Conservation (phyloP, 2,113 vertebrate species). For the Lates calcarifer region DNA sequence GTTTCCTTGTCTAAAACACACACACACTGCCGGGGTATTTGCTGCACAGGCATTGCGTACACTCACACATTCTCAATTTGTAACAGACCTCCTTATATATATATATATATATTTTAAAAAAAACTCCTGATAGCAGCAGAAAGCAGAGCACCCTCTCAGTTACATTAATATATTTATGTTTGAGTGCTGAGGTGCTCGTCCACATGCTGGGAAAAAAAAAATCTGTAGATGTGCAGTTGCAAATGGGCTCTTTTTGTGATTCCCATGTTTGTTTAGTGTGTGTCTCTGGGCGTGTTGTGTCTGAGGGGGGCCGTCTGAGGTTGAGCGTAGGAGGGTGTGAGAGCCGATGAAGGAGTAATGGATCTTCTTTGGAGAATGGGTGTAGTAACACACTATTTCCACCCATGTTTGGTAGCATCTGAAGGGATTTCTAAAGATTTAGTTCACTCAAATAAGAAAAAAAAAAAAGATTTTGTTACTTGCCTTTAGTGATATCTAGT, state of each 20-base stretch:
- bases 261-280: conserved; percentile 39
- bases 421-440: conserved; percentile 55
- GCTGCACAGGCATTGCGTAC: conserved; percentile 13
- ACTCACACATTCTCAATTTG: conserved; percentile 17
- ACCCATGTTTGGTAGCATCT: conserved; percentile 22
- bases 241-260: conserved; percentile 44
- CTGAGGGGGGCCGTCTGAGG: conserved; percentile 8
- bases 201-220: not conserved
- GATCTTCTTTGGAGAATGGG: conserved; percentile 50
- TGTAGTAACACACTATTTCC: conserved; percentile 64
- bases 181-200: conserved; percentile 6
- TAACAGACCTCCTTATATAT: conserved; percentile 16
- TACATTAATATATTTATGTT: conserved; percentile 59
- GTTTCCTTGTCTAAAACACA: conserved; percentile 60
- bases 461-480: not conserved
- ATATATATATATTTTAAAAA: no score
- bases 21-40: conserved; percentile 17
- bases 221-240: conserved; percentile 22
- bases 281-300: conserved; percentile 19
- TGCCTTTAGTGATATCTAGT: not conserved
- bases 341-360: conserved; percentile 27
- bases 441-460: conserved; percentile 16
- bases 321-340: conserved; percentile 38
- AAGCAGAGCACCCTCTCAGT: conserved; percentile 22
- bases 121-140: conserved; percentile 37